These are phyloP conservation scores for Spisula solida DNA, from an alignment of 2,888 invertebrate genomes.

Conservation along the genomic window DNA sequence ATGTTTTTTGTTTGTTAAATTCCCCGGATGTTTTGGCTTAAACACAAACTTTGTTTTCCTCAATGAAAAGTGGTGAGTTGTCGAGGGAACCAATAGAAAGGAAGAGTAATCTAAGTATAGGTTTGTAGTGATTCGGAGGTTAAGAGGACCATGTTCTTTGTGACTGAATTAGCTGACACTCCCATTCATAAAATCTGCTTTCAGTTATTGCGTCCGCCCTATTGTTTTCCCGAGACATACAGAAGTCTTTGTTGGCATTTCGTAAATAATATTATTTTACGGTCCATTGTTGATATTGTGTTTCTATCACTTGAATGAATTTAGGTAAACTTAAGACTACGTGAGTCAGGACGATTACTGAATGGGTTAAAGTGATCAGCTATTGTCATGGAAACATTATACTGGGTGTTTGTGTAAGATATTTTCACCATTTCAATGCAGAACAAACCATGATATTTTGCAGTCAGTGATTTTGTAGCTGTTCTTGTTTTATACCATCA, in stretches of 20 bases:
- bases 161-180: slow-evolving; percentile 29
- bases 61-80: slow-evolving; percentile 7
- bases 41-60: neutral
- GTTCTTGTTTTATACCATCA: neutral
- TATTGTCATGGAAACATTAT: slow-evolving; percentile 43
- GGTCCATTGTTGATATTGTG: slow-evolving; percentile 36
- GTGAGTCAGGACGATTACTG: slow-evolving; percentile 44
- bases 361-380: slow-evolving; percentile 36
- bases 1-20: slow-evolving; percentile 7
- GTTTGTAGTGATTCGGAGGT: neutral
- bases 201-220: slow-evolving; percentile 17
- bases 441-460: slow-evolving; percentile 9
- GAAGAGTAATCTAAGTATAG: neutral
- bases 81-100: neutral
- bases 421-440: slow-evolving; percentile 18
- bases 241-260: slow-evolving; percentile 46
- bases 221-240: slow-evolving; percentile 38
- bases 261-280: slow-evolving; percentile 43
- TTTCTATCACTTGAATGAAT: slow-evolving; percentile 28
- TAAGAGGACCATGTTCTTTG: neutral
- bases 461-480: neutral
- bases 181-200: slow-evolving; percentile 43
- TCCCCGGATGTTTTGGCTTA: neutral
- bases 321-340: slow-evolving; percentile 29
- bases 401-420: slow-evolving; percentile 11